Percentiles rank a stretch among this genome's conserved stretches.
Evolutionary conservation across 2,797 vertebrate species (phyloP).

Genomic region (Hemibagrus guttatus): DNA sequence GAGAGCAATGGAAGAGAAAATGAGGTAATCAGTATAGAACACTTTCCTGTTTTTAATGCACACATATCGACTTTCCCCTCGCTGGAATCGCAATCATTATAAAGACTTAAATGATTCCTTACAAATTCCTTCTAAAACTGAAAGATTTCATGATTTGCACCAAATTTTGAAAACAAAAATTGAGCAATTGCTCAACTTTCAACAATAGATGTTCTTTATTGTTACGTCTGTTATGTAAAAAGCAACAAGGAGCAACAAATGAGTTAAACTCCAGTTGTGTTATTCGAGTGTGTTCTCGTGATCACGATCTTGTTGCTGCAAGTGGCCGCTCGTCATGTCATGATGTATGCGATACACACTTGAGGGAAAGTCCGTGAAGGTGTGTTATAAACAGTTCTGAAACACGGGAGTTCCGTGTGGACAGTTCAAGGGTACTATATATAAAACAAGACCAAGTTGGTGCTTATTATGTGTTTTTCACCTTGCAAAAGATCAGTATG

Average conservation of each 20-base stretch:
- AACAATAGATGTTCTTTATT: no score
- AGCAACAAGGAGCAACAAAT: no score
- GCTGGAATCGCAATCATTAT: neutral
- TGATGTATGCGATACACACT: neutral
- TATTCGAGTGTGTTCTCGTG: no score
- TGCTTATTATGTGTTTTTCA: no score
- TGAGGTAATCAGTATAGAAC: neutral
- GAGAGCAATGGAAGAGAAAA: constrained; percentile 34
- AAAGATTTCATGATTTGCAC: neutral
- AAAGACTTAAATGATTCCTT: neutral
- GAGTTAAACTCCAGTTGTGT: no score
- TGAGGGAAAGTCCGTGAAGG: neutral
- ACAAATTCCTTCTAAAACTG: neutral
- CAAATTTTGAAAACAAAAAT: no score
- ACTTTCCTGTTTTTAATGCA: neutral
- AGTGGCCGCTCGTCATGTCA: neutral
- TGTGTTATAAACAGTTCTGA: neutral
- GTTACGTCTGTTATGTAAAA: no score
- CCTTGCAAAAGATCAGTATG: neutral
- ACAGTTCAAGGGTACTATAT: neutral
- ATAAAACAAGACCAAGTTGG: neutral
- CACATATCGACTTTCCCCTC: neutral
- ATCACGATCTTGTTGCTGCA: no score
- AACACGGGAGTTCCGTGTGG: neutral
- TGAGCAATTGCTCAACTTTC: no score